Base-by-base conservation (phyloP, 2,797 vertebrate genomes). In the Gouania willdenowi region DNA sequence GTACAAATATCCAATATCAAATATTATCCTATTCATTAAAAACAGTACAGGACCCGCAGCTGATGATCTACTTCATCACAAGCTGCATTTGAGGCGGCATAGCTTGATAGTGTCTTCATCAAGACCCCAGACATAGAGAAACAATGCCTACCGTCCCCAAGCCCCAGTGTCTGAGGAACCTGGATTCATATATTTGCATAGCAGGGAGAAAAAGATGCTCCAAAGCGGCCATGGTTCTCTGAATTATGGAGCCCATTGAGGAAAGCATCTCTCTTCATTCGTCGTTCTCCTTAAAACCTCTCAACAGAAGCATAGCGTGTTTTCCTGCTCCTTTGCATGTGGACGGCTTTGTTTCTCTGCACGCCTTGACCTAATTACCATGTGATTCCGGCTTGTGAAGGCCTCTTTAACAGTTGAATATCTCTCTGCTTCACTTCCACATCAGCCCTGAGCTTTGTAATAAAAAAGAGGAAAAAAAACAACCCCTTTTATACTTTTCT, bases 351-450 rank as follows among this genome's bases (percentile, higher is more conserved):
- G 65, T 70, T 80, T 69, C 57, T 56, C 58, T 49, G 66, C 61
- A 54, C 54, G 49, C 33, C 26, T 62, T 44, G 72, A 72, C 69
- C 76, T 79, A 48, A 79, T 79, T 84, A 79, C 64, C 75, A 76
- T 75, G 58, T 69, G 68, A 83, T 76, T 80, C 72, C 53, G 25
- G 41, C 64, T 58, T 20, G 5, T 61, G 36, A 63, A 58, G 38
- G 41, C 60, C 61, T 75, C 66, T 77, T 67, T 68, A 42, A 56
- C 59, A 64, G 49, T 57, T 42, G 48, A 35, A 66, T 52, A 69
- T 51, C 39, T 43, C 53, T 36, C 51, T 8, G 35, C 55, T 50
- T 35, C 44, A 17, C 65, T 44, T 43, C 66, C 71, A 39, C 67
- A 66, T 33, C 58, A 31, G 34, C 21, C 19, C 40, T 34, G 5